Conservation (phyloP, 2,888 invertebrate species). For the Glyphotaelius pellucidus region DNA sequence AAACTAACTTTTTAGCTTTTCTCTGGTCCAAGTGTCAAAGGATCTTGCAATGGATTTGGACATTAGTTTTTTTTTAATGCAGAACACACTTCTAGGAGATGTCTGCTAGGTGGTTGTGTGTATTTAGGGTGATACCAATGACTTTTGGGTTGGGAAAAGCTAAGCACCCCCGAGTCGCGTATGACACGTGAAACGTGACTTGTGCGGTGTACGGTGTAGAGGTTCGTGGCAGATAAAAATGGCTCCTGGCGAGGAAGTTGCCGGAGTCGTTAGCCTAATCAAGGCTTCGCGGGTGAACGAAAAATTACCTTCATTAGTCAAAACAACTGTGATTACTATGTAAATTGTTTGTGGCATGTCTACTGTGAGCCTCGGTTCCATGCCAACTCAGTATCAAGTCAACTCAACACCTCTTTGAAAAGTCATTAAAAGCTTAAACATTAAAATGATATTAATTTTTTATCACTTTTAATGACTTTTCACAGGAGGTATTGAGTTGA, state of each 20-base stretch:
- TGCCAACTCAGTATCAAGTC: too few species aligned
- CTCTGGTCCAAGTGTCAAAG: too few species aligned
- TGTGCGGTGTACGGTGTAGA: neutral
- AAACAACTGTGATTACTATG: neutral
- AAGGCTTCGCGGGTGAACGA: constrained; percentile 21
- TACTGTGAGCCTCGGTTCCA: neutral
- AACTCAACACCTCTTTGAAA: too few species aligned
- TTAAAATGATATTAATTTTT: too few species aligned
- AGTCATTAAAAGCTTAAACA: too few species aligned
- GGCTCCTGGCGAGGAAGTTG: neutral
- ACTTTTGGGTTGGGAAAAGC: neutral
- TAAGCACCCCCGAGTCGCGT: neutral
- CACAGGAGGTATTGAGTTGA: too few species aligned
- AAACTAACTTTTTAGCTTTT: too few species aligned
- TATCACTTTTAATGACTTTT: too few species aligned
- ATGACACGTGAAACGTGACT: constrained; percentile 19
- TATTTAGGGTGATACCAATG: neutral
- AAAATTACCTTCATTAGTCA: neutral
- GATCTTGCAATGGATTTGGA: too few species aligned
- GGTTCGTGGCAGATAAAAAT: constrained; percentile 22
- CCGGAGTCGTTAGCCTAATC: constrained; percentile 26
- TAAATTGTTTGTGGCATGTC: neutral
- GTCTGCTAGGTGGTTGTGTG: neutral
- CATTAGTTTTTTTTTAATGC: too few species aligned
- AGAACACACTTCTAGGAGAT: neutral